phyloP scores from a whole-genome alignment of 2,888 invertebrate species.

The Mantis religiosa region DNA sequence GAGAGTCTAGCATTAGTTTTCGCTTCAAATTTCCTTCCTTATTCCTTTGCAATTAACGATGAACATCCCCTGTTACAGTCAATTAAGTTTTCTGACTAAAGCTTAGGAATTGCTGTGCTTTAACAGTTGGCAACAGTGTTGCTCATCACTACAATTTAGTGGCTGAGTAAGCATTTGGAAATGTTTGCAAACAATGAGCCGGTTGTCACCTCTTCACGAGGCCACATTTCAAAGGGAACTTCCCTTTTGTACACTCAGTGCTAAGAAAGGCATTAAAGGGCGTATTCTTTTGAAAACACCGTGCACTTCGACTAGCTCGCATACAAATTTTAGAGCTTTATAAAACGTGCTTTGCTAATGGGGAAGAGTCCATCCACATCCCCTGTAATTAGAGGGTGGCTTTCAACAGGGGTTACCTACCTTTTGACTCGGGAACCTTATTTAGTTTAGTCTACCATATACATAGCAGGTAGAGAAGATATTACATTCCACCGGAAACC shows the following conservation, averaged over 20 bases:
- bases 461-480: too few species aligned
- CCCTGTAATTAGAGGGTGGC: too few species aligned
- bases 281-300: not conserved
- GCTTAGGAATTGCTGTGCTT: not conserved
- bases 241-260: not conserved
- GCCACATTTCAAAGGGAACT: not conserved
- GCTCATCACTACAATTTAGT: not conserved
- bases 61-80: not conserved
- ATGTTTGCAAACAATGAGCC: not conserved
- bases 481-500: too few species aligned
- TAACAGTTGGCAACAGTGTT: not conserved
- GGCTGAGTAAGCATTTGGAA: not conserved
- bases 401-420: too few species aligned
- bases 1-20: too few species aligned
- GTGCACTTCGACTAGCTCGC: not conserved
- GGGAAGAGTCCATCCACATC: too few species aligned
- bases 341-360: too few species aligned
- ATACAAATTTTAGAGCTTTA: too few species aligned
- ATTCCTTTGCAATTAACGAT: not conserved
- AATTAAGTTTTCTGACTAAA: not conserved
- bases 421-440: too few species aligned
- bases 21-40: not conserved
- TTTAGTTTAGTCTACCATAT: too few species aligned
- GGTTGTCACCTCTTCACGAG: not conserved
- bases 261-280: not conserved